Evolutionary conservation across 2,113 vertebrate species (phyloP), one percentile per base, ranked within the genome.

Genomic region (Mungos mungo): DNA sequence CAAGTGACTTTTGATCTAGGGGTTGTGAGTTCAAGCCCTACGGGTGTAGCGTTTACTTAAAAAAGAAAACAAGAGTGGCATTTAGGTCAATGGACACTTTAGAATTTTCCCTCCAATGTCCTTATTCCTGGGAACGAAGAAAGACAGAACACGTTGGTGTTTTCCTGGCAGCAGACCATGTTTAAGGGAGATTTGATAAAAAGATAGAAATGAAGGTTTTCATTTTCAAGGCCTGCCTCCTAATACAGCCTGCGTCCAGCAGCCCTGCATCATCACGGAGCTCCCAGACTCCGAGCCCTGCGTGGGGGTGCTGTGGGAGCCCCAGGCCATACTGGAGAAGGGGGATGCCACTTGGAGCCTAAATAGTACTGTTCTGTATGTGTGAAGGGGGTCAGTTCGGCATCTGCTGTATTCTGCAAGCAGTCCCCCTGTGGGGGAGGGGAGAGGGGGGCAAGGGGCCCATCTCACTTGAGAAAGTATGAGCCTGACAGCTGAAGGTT

Each of bases 391-490:
- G 52, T 95, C 97, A 50, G 0, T 0, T 86, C 38, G 21, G 33
- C 50, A 41, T 91, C 90, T 85, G 83, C 68, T 35, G 72, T 80
- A 57, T 86, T 90, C 86, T 82, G 35, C 12, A 52, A 80, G 47
- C 25, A 74, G 80, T 83, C 45, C 0, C 0, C 21, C 41, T 21
- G 4, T 77, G 65, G 95, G 69, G 76, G 69, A 8, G 41, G 54
- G 29, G 41, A 8, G 90, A 87, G 95, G 57, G 97, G 97, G 83
- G 98, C 93, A 84, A 97, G 86, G 84, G 90, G 94, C 95, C 97
- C 96, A 95, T 86, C 97, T 97, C 83, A 50, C 92, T 98, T 98
- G 94, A 97, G 84, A 97, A 98, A 97, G 86, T 21, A 21, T 90
- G 90, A 87, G 57, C 79, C 98, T 81, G 80, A 94, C 88, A 76